A percentile compares a stretch with the other conserved stretches of the same genome.
Evolutionary conservation across 1,140 invertebrate species (phyloP).

Genomic region (Tetramorium alpestre): DNA sequence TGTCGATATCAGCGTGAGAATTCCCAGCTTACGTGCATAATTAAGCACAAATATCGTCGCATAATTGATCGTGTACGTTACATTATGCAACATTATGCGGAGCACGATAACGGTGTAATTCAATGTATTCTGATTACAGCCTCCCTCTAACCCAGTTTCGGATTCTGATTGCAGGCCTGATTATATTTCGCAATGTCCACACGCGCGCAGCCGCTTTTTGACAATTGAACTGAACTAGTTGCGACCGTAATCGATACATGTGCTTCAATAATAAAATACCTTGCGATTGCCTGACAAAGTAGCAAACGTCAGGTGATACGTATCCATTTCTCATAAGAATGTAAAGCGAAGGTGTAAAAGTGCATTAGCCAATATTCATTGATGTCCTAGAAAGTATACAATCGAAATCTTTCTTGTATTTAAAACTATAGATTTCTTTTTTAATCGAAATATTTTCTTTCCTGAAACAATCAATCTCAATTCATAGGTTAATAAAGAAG

Average conservation of each 20-base stretch:
- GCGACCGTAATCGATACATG: constrained; percentile 9
- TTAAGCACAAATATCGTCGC: constrained; percentile 73
- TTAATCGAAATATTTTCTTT: not conserved
- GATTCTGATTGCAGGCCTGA: constrained; percentile 34
- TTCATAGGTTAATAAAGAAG: not conserved
- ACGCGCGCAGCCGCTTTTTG: constrained; percentile 28
- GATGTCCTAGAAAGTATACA: not conserved
- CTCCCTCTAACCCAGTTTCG: constrained; percentile 65
- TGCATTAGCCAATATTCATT: not conserved
- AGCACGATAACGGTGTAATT: constrained; percentile 71
- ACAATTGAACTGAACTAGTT: constrained; percentile 44
- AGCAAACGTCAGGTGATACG: not conserved
- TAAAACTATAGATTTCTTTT: not conserved
- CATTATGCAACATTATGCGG: constrained; percentile 72
- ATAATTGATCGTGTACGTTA: constrained; percentile 69
- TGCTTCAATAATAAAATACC: constrained; percentile 38
- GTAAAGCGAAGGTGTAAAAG: not conserved
- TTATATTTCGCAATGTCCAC: constrained; percentile 34
- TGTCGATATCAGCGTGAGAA: constrained; percentile 69
- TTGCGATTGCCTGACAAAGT: not conserved
- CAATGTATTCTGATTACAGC: constrained; percentile 70
- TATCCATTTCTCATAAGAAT: not conserved
- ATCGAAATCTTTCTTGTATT: not conserved
- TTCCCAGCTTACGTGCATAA: constrained; percentile 73
- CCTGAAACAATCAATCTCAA: not conserved